Evolutionary conservation across 2,113 vertebrate genomes (phyloP), one percentile per base, ranked within the genome.

Genomic region (Lonchura striata): DNA sequence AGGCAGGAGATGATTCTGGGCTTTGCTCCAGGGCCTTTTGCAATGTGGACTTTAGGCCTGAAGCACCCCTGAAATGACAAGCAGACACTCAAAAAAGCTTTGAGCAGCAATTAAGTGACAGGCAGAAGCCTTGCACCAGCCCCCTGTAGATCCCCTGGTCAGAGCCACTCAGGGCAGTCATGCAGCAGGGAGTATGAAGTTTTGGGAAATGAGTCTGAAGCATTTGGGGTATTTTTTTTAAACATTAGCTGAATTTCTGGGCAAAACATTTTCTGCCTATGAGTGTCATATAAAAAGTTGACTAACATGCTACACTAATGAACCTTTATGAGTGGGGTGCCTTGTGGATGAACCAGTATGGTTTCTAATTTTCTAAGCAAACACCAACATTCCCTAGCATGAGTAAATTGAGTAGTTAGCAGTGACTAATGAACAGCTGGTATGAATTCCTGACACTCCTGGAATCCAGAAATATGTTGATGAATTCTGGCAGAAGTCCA

Each of bases 361-460:
- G 30, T 70, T 92, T 90, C 93, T 93, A 61, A 81, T 64, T 92
- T 63, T 82, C 64, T 35, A 27, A 71, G 72, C 65, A 86, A 95
- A 93, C 76, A 56, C 25, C 3, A 0, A 63, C 2, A 6, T 86
- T 94, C 65, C 76, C 65, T 42, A 93, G 88, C 60, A 60, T 71
- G 37, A 81, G 61, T 79, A 77, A 78, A 80, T 71, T 93, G 72
- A 88, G 65, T 84, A 82, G 72, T 88, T 61, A 95, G 76, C 86
- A 90, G 65, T 93, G 96, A 95, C 88, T 95, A 93, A 96, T 95
- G 93, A 96, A 94, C 95, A 96, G 90, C 93, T 93, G 94, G 88
- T 96, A 94, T 86, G 94, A 97, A 95, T 96, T 95, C 90, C 86
- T 95, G 90, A 90, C 82, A 75, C 93, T 96, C 90, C 82, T 78